Percentiles rank a stretch among this genome's conserved stretches.
These are phyloP conservation scores for Clunio marinus DNA, from an alignment of 2,888 invertebrate genomes.

Conservation along the genomic window DNA sequence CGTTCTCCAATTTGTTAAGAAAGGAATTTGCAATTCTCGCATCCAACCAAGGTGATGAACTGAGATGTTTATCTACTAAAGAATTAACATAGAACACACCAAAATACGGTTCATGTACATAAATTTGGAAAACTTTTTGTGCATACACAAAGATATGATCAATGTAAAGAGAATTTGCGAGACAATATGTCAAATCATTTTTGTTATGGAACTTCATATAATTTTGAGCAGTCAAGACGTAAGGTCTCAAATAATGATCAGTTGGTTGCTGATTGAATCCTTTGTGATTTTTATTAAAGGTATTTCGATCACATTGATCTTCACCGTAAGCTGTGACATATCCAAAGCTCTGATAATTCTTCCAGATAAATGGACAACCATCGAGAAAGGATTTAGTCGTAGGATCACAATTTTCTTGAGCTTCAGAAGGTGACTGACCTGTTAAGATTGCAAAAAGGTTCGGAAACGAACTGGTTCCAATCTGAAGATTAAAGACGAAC, in stretches of 20 bases:
- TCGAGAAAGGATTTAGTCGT: slow-evolving; percentile 57
- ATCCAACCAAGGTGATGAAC: slow-evolving; percentile 65
- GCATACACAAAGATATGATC: slow-evolving; percentile 67
- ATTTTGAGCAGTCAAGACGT: slow-evolving; percentile 64
- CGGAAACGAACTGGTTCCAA: too few relatives aligned
- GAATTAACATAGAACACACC: slow-evolving; percentile 76
- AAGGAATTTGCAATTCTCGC: slow-evolving; percentile 55
- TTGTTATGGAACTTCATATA: slow-evolving; percentile 53
- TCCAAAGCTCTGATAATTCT: slow-evolving; percentile 62
- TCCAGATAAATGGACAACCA: slow-evolving; percentile 73
- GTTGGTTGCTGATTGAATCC: slow-evolving; percentile 71
- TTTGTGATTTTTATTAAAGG: slow-evolving; percentile 64
- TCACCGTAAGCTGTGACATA: slow-evolving; percentile 78
- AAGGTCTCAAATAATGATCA: slow-evolving; percentile 75
- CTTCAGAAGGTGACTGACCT: slow-evolving; percentile 57
- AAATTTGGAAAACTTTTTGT: slow-evolving; percentile 61
- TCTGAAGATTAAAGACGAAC: too few relatives aligned
- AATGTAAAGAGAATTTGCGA: slow-evolving; percentile 61
- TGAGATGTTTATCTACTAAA: slow-evolving; percentile 67
- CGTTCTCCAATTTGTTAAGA: slow-evolving; percentile 56
- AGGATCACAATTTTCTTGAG: slow-evolving; percentile 55
- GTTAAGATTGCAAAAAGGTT: slow-evolving; percentile 81
- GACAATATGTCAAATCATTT: slow-evolving; percentile 56
- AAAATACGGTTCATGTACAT: slow-evolving; percentile 61
- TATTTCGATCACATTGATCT: slow-evolving; percentile 67